phyloP scores from a whole-genome alignment of 2,113 vertebrate species.

The Ginglymostoma cirratum region DNA sequence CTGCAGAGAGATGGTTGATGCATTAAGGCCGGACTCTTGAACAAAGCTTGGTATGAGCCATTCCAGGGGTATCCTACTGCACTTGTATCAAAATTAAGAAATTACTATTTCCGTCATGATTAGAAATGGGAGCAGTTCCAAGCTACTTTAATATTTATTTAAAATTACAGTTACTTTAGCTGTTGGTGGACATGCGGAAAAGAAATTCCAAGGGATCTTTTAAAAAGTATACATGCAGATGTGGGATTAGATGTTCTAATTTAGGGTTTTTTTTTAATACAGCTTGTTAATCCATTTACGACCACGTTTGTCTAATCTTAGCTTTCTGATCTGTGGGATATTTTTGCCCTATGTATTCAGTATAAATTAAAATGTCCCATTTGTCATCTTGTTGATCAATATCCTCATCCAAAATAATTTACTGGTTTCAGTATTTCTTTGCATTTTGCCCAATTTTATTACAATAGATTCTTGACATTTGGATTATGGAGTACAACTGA shows the following conservation, averaged over 20 bases:
- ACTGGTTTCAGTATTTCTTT: not conserved
- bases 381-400: not conserved
- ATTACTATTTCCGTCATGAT: not conserved
- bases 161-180: not conserved
- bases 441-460: not conserved
- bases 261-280: not conserved
- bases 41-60: not conserved
- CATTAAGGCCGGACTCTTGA: not conserved
- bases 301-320: not conserved
- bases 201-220: not conserved
- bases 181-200: not conserved
- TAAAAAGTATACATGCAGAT: not conserved
- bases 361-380: not conserved
- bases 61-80: not conserved
- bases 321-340: not conserved
- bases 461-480: not conserved
- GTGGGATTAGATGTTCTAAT: not conserved
- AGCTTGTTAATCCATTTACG: not conserved
- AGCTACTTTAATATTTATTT: not conserved
- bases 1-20: not conserved
- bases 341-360: not conserved
- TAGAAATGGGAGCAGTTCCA: not conserved
- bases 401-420: not conserved
- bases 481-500: not conserved
- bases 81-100: not conserved